Percentiles rank a stretch among this genome's conserved stretches.
These are phyloP conservation scores for Ceratothoa steindachneri DNA, from an alignment of 2,888 invertebrate genomes.

Conservation along the genomic window DNA sequence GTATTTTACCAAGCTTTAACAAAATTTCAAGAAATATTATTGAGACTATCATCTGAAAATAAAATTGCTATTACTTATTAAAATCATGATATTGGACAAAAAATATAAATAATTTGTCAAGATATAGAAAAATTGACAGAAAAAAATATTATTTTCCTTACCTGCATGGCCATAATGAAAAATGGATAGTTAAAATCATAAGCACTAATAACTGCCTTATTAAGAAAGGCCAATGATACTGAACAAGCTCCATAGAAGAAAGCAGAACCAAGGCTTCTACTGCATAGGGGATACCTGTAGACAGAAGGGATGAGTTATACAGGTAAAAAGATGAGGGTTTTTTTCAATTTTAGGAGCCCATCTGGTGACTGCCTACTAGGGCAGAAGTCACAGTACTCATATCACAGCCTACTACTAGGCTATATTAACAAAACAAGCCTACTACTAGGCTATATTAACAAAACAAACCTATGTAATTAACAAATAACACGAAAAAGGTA, in stretches of 20 bases:
- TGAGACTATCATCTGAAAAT: conserved; percentile 43
- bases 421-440: too few relatives aligned
- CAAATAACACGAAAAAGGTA: too few relatives aligned
- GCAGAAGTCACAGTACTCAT: too few relatives aligned
- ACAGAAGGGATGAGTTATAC: too few relatives aligned
- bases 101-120: background rate
- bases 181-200: conserved; percentile 53
- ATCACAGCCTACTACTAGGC: too few relatives aligned
- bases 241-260: conserved; percentile 54
- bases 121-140: too few relatives aligned
- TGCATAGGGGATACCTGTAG: background rate
- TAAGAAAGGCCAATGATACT: conserved; percentile 54
- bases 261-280: conserved; percentile 50
- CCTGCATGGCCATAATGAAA: conserved; percentile 56
- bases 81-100: too few relatives aligned
- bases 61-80: background rate
- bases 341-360: too few relatives aligned
- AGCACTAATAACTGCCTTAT: conserved; percentile 51
- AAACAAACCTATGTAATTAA: too few relatives aligned
- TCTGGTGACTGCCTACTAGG: too few relatives aligned
- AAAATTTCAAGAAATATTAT: conserved; percentile 39
- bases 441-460: too few relatives aligned
- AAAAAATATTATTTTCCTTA: background rate
- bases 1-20: conserved; percentile 48
- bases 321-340: too few relatives aligned